Conservation (phyloP, 2,888 invertebrate genomes). For the Villa cingulata region DNA sequence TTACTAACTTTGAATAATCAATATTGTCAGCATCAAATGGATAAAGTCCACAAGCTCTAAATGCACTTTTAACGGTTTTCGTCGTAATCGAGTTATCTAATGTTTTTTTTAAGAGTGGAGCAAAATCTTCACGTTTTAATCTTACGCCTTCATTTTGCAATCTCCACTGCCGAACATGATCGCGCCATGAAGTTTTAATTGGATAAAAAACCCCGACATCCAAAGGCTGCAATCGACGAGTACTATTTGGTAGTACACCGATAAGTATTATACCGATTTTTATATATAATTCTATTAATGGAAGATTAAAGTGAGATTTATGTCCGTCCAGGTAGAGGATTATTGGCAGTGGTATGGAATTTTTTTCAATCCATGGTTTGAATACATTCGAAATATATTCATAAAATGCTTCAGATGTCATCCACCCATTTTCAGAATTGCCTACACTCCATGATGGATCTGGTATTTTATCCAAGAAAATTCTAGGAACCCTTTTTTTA, state of each 20-base stretch:
- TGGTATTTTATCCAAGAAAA: not conserved
- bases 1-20: no score
- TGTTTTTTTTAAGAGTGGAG: not conserved
- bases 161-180: slow-evolving; percentile 19
- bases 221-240: slow-evolving; percentile 27
- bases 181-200: slow-evolving; percentile 24
- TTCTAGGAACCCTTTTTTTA: not conserved
- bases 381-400: slow-evolving; percentile 31
- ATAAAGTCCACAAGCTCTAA: slow-evolving; percentile 19
- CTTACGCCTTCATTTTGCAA: slow-evolving; percentile 1
- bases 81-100: not conserved
- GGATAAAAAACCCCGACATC: slow-evolving; percentile 27
- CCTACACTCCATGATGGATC: slow-evolving; percentile 25
- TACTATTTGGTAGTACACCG: slow-evolving; percentile 31
- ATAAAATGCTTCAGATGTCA: slow-evolving; percentile 29
- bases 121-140: not conserved
- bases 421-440: slow-evolving; percentile 34
- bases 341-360: slow-evolving; percentile 24
- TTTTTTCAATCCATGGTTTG: slow-evolving; percentile 24
- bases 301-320: slow-evolving; percentile 26
- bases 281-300: no score
- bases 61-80: slow-evolving; percentile 17
- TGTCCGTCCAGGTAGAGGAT: slow-evolving; percentile 32
- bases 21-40: no score
- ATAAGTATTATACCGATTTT: no score